Conservation (phyloP, 2,888 invertebrate species). For the Cryptosula pallasiana region DNA sequence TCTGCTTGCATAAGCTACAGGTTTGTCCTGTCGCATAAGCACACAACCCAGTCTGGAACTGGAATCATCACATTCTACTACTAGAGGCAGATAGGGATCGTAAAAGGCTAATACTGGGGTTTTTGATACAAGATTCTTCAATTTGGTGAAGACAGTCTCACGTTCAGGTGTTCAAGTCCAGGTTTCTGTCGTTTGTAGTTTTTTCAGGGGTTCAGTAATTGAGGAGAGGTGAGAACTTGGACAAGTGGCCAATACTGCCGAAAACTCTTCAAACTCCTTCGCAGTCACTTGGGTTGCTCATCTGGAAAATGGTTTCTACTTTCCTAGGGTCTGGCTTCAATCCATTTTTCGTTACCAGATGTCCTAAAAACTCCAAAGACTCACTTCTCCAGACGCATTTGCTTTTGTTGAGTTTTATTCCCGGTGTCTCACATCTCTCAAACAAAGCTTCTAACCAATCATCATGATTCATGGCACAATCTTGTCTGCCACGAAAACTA, state of each 20-base stretch:
- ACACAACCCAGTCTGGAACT: conserved; percentile 7
- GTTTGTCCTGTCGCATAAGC: conserved; percentile 31
- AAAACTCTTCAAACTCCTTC: neutral
- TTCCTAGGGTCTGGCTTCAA: neutral
- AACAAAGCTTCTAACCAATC: no score
- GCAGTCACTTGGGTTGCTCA: neutral
- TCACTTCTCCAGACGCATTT: neutral
- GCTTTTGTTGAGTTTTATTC: no score
- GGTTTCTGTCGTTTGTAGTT: conserved; percentile 27
- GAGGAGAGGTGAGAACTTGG: neutral
- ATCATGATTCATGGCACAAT: no score
- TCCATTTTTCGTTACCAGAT: neutral
- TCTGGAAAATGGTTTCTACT: neutral
- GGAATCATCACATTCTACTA: conserved; percentile 28
- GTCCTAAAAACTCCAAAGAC: neutral
- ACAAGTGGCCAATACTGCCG: neutral
- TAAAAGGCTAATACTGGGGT: conserved; percentile 30
- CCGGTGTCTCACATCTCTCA: no score
- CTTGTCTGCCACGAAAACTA: no score
- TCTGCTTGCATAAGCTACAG: conserved; percentile 31
- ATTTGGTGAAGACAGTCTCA: conserved; percentile 28
- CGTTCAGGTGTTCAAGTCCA: conserved; percentile 29
- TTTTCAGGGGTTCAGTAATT: neutral
- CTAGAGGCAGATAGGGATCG: conserved; percentile 24
- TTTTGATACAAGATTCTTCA: conserved; percentile 29